Base-by-base conservation (phyloP, 2,888 invertebrate species). In the Ariolimax columbianus region DNA sequence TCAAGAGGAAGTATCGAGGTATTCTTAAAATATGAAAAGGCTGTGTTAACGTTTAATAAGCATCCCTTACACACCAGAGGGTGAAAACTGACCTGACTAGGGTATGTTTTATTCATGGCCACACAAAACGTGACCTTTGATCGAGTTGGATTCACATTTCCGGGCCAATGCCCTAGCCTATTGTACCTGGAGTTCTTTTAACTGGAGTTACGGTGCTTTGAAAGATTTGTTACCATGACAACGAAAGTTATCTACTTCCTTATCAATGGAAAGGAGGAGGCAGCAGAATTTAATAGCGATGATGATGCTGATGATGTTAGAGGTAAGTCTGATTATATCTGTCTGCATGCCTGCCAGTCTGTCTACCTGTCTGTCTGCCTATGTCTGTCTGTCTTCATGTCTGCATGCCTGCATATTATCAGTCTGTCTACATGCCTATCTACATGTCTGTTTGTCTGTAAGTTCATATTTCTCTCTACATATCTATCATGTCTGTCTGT, bases 211-310 rank as follows among this genome's bases (percentile, higher is more conserved):
- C 68, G 9, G 66, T 19, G 7, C 43, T 43, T 79, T 79, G 79
- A 66, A 7, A 47, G 19, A 19, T 30, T 40, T 33, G 30, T 66
- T 63, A 79, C 83, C 82, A 93, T 93, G 93, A 91, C 92, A 79
- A 91, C 93, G 30, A 93, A 93, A 89, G 90, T 93, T 82, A 89
- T 93, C 70, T 93, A 93, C 89, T 93, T 93, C 87, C 88, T 90
- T 55, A 91, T 93, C 43, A 91, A 89, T 86, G 93, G 92, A 19
- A 88, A 89, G 79, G 86, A 91, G 9, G 93, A 93, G 86, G 91
- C 92, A 87, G 92, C 93, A 19, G 93, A 93, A 88, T 92, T 93
- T 86, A 86, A 91, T 33, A 89, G 90, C 55, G 91, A 92, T 85
- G 93, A 93, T 86, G 89, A 89, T 26, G 84, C 90, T 7, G 93